Evolutionary conservation across 2,888 invertebrate genomes (phyloP).

Genomic region (Augochlorella aurata): DNA sequence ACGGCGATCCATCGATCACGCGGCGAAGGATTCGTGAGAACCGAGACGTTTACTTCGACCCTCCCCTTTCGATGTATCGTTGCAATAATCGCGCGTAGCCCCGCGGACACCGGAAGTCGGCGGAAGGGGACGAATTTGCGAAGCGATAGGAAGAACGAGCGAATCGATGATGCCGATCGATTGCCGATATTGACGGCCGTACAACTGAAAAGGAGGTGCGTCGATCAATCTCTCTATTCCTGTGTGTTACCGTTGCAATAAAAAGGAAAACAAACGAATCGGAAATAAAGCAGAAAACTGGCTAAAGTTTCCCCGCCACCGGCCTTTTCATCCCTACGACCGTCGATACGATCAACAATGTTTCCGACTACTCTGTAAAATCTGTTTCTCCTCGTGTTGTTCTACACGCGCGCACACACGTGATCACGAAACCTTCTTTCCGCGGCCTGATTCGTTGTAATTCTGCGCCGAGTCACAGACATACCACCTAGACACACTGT

Average conservation of each 20-base stretch:
- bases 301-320: conserved; percentile 46
- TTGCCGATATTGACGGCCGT: conserved; percentile 56
- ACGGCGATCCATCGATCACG: conserved; percentile 22
- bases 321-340: conserved; percentile 62
- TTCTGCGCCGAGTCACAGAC: conserved; percentile 50
- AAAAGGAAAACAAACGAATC: conserved; percentile 32
- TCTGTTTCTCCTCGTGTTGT: conserved; percentile 40
- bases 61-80: neutral
- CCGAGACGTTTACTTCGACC: neutral
- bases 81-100: neutral
- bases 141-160: neutral
- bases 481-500: conserved; percentile 37
- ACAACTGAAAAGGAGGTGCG: conserved; percentile 54
- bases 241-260: conserved; percentile 48
- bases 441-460: conserved; percentile 63
- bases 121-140: neutral
- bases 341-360: conserved; percentile 46
- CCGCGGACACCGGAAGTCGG: neutral
- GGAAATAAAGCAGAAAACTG: conserved; percentile 16
- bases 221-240: conserved; percentile 36
- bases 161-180: conserved; percentile 26
- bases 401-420: conserved; percentile 47
- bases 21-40: conserved; percentile 10
- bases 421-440: conserved; percentile 53
- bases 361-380: conserved; percentile 46